Conservation (phyloP, 2,113 vertebrate species). For the Gallinago undulata region DNA sequence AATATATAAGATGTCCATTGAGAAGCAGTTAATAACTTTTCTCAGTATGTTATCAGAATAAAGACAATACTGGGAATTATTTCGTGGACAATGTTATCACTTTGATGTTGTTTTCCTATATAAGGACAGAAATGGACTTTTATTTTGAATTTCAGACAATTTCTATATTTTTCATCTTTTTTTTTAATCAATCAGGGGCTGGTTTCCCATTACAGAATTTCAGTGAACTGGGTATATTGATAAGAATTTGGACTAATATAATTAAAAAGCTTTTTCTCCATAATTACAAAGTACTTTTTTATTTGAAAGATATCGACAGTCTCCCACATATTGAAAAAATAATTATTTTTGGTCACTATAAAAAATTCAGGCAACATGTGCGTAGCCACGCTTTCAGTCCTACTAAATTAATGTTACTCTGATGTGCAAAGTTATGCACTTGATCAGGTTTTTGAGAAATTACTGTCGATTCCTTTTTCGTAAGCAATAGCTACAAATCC, state of each 20-base stretch:
- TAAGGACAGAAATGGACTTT: neutral
- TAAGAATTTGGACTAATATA: neutral
- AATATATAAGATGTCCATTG: neutral
- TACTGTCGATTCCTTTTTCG: accelerated
- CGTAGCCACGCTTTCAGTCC: neutral
- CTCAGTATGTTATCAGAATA: neutral
- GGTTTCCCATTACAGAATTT: neutral
- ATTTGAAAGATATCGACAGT: neutral
- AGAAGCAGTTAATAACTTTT: neutral
- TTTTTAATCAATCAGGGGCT: neutral
- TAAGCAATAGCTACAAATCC: neutral
- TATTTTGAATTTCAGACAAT: neutral
- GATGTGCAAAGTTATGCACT: neutral
- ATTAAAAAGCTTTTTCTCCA: neutral
- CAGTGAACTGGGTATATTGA: neutral
- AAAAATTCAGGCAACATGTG: neutral
- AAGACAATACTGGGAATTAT: neutral
- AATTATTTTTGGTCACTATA: neutral
- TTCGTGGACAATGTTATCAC: neutral
- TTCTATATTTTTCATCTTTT: neutral
- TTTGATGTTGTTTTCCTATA: neutral
- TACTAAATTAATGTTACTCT: neutral
- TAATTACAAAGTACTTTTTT: neutral
- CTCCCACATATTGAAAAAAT: neutral
- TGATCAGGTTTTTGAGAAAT: neutral